Conservation (phyloP, 2,888 invertebrate species). For the Galeruca laticollis region DNA sequence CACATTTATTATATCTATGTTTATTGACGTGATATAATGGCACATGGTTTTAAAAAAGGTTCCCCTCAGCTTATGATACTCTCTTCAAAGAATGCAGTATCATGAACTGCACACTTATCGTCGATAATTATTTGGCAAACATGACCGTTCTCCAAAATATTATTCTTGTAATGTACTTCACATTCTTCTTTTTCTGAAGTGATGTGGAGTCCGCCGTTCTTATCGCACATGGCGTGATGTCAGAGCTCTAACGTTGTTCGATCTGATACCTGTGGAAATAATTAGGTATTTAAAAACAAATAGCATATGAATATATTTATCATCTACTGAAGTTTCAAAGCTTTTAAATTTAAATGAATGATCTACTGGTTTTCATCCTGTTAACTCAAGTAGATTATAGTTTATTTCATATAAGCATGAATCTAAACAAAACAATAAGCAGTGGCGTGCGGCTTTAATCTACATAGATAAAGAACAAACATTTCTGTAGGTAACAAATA, state of each 20-base stretch:
- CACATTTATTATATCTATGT: background rate
- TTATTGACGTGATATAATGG: slow-evolving; percentile 3
- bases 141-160: slow-evolving; percentile 55
- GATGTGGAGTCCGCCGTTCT: slow-evolving; percentile 48
- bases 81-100: slow-evolving; percentile 46
- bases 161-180: slow-evolving; percentile 50
- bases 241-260: slow-evolving; percentile 59
- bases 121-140: slow-evolving; percentile 54
- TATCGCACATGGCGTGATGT: slow-evolving; percentile 59
- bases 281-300: background rate
- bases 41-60: slow-evolving; percentile 3
- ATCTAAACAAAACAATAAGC: too few species aligned
- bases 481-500: too few species aligned
- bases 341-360: too few species aligned
- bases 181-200: slow-evolving; percentile 42
- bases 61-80: slow-evolving; percentile 47
- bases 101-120: slow-evolving; percentile 53
- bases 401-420: too few species aligned
- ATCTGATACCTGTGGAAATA: slow-evolving; percentile 52
- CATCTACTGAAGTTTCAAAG: too few species aligned
- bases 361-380: too few species aligned
- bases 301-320: too few species aligned
- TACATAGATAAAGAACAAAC: too few species aligned
- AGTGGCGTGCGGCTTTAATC: too few species aligned
- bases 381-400: too few species aligned